Evolutionary conservation across 2,113 vertebrate species (phyloP).

Genomic region (Poeciliopsis turrubarensis): DNA sequence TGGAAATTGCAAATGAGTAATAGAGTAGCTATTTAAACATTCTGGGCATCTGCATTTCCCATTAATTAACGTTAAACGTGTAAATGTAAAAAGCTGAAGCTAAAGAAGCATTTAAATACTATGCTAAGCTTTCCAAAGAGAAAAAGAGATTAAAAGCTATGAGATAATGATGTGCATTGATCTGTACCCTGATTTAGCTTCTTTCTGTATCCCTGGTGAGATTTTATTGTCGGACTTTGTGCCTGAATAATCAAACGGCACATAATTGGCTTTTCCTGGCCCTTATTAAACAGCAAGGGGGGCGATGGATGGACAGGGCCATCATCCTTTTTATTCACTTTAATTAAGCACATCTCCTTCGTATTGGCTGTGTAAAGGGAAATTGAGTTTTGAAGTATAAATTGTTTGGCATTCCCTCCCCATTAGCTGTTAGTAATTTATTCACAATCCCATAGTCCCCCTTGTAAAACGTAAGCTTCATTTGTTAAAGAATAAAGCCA

Average conservation of each 20-base stretch:
- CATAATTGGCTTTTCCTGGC: conserved; percentile 65
- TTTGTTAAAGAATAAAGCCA: background rate
- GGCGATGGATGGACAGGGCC: background rate
- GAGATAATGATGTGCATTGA: conserved; percentile 52
- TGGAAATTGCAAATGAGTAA: background rate
- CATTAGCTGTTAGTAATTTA: conserved; percentile 42
- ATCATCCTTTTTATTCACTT: conserved; percentile 35
- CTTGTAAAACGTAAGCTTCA: background rate
- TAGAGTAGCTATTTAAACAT: background rate
- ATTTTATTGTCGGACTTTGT: conserved; percentile 47
- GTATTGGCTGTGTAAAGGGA: background rate
- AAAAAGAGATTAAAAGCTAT: conserved; percentile 28
- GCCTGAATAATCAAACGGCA: conserved; percentile 48
- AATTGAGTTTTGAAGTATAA: conserved; percentile 41
- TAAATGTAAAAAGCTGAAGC: conserved; percentile 22
- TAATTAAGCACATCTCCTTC: conserved; percentile 55
- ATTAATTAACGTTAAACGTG: background rate
- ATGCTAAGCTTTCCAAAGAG: conserved; percentile 38
- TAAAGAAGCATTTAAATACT: conserved; percentile 2
- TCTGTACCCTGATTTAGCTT: conserved; percentile 50
- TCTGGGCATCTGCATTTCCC: background rate
- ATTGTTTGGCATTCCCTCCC: conserved; percentile 24
- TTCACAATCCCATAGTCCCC: background rate
- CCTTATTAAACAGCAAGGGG: conserved; percentile 46
- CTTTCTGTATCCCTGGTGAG: conserved; percentile 1